Conservation (phyloP, 2,113 vertebrate genomes). For the Syrrhaptes paradoxus region DNA sequence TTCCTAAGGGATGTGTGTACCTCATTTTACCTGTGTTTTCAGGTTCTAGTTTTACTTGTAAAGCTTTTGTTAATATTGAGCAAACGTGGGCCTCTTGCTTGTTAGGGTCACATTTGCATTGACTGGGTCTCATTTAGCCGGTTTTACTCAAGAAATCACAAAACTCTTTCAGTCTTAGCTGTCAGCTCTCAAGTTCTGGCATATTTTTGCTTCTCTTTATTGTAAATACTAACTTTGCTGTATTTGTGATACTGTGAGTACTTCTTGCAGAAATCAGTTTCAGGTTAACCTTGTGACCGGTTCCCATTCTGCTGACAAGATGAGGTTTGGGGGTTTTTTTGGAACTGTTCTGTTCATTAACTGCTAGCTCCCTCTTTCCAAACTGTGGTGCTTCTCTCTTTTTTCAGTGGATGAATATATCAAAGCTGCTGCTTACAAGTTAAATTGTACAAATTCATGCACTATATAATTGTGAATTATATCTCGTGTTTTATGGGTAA, state of each 20-base stretch:
- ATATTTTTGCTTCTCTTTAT: neutral
- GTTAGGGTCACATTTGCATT: neutral
- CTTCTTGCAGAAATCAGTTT: neutral
- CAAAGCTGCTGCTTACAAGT: neutral
- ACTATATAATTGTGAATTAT: neutral
- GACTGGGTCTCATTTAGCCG: neutral
- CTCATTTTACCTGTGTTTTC: neutral
- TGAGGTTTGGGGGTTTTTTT: neutral
- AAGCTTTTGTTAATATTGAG: neutral
- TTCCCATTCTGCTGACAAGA: neutral
- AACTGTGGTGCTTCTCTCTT: neutral
- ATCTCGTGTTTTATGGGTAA: neutral
- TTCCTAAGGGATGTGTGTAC: neutral
- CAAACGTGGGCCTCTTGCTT: rapidly evolving
- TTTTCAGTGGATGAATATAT: neutral
- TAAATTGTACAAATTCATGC: neutral
- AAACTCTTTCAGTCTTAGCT: neutral
- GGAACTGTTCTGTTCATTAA: neutral
- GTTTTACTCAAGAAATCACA: neutral
- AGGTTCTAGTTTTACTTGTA: neutral
- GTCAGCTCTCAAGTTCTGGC: neutral
- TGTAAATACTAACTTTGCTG: neutral
- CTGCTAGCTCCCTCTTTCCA: neutral
- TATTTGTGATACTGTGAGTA: neutral
- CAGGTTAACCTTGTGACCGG: neutral